These are phyloP conservation scores for Bradypodion ventrale DNA, from an alignment of 2,797 vertebrate species.

Conservation along the genomic window DNA sequence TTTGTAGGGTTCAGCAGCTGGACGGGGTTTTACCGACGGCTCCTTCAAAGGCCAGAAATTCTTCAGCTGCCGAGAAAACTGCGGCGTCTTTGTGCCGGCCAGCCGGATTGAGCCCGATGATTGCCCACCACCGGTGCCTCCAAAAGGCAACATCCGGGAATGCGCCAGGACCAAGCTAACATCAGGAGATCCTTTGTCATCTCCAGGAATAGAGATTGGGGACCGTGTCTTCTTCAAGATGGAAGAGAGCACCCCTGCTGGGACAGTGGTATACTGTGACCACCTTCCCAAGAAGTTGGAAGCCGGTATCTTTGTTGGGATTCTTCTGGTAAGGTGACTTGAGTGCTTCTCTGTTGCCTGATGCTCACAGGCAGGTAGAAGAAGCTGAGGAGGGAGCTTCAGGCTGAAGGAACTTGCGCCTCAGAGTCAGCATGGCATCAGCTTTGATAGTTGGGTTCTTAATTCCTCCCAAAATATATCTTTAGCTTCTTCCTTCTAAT, in stretches of 20 bases:
- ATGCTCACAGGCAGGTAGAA: background rate
- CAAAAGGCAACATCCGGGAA: background rate
- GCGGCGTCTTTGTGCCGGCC: slow-evolving; percentile 75
- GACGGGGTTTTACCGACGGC: slow-evolving; percentile 77
- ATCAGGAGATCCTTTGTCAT: slow-evolving; percentile 7
- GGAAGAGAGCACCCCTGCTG: slow-evolving; percentile 50
- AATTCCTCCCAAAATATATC: too few relatives aligned
- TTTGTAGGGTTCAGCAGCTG: slow-evolving; percentile 75
- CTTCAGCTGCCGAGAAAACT: slow-evolving; percentile 79
- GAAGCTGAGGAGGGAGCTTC: background rate
- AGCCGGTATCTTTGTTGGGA: slow-evolving; percentile 66
- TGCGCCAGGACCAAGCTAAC: slow-evolving; percentile 6
- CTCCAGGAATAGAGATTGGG: slow-evolving; percentile 48
- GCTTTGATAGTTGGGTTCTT: too few relatives aligned
- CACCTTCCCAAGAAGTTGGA: slow-evolving; percentile 61
- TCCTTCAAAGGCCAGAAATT: slow-evolving; percentile 76
- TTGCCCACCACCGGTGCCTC: background rate
- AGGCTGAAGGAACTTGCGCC: too few relatives aligned
- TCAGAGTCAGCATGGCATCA: too few relatives aligned
- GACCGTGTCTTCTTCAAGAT: slow-evolving; percentile 73
- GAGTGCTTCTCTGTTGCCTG: background rate
- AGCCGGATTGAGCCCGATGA: slow-evolving; percentile 46
- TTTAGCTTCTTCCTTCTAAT: too few relatives aligned
- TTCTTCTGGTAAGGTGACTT: slow-evolving; percentile 72
- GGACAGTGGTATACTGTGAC: slow-evolving; percentile 76